These are phyloP conservation scores for Caenorhabditis briggsae DNA, from an alignment of 1,140 invertebrate species.

Conservation along the genomic window DNA sequence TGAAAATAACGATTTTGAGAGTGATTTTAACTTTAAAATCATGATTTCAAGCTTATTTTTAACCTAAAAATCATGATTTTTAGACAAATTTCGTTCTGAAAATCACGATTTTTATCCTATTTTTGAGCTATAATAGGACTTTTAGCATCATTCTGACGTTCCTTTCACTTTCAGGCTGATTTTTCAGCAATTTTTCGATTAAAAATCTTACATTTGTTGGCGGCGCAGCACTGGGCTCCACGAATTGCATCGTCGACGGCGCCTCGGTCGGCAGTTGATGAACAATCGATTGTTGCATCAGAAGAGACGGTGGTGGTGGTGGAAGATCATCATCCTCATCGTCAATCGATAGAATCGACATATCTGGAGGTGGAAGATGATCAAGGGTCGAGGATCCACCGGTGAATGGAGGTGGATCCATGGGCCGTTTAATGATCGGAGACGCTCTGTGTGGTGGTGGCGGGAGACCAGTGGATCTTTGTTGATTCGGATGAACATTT, in stretches of 20 bases:
- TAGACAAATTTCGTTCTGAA: too few relatives aligned
- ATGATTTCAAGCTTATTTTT: too few relatives aligned
- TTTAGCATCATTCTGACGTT: too few relatives aligned
- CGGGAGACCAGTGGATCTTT: background rate
- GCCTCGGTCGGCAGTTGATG: slow-evolving; percentile 55
- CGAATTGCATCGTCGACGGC: slow-evolving; percentile 61
- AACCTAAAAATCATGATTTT: too few relatives aligned
- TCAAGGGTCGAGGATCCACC: background rate
- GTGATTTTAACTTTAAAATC: too few relatives aligned
- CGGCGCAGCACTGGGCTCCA: slow-evolving; percentile 55
- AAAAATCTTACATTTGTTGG: slow-evolving; percentile 25
- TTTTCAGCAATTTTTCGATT: background rate
- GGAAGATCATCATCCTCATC: slow-evolving; percentile 64
- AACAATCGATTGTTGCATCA: slow-evolving; percentile 64
- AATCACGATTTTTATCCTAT: too few relatives aligned
- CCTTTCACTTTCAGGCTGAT: background rate
- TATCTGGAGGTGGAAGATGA: slow-evolving; percentile 58
- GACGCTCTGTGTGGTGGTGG: slow-evolving; percentile 21
- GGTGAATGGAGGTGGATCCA: background rate
- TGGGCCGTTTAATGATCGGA: slow-evolving; percentile 17
- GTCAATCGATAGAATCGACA: slow-evolving; percentile 63
- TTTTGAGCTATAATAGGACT: too few relatives aligned
- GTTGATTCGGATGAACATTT: slow-evolving; percentile 14
- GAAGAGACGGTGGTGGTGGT: slow-evolving; percentile 65
- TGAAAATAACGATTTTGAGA: too few relatives aligned